Evolutionary conservation across 2,113 vertebrate genomes (phyloP).

Genomic region (Alouatta palliata): DNA sequence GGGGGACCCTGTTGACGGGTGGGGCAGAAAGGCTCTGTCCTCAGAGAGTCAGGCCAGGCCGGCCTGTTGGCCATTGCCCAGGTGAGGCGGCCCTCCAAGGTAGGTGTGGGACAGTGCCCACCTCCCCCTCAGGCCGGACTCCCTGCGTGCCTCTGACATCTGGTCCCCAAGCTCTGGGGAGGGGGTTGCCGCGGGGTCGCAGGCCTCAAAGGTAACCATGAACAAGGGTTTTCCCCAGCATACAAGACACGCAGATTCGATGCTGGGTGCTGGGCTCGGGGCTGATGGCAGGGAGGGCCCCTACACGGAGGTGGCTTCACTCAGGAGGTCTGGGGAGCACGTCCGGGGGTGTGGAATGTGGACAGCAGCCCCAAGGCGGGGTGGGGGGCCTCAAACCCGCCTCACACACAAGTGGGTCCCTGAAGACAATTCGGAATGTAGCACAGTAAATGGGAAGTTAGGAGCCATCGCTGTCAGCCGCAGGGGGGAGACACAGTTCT

Average conservation of each 20-base stretch:
- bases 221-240: neutral
- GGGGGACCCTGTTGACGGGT: rapidly evolving
- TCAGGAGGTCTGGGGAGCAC: too few species aligned
- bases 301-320: too few species aligned
- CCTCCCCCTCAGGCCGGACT: too few species aligned
- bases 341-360: rapidly evolving
- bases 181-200: neutral
- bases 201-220: rapidly evolving
- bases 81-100: neutral
- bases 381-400: neutral
- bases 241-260: neutral
- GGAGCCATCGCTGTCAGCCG: rapidly evolving
- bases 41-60: rapidly evolving
- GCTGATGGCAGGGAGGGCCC: neutral
- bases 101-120: neutral
- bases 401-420: rapidly evolving
- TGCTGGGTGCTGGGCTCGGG: rapidly evolving
- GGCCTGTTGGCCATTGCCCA: too few species aligned
- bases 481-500: neutral
- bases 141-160: neutral
- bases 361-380: neutral
- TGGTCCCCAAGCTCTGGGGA: too few species aligned
- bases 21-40: neutral
- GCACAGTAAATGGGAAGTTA: neutral
- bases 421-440: neutral